phyloP scores from a whole-genome alignment of 1,140 invertebrate species.

The Platyscapa corneri region DNA sequence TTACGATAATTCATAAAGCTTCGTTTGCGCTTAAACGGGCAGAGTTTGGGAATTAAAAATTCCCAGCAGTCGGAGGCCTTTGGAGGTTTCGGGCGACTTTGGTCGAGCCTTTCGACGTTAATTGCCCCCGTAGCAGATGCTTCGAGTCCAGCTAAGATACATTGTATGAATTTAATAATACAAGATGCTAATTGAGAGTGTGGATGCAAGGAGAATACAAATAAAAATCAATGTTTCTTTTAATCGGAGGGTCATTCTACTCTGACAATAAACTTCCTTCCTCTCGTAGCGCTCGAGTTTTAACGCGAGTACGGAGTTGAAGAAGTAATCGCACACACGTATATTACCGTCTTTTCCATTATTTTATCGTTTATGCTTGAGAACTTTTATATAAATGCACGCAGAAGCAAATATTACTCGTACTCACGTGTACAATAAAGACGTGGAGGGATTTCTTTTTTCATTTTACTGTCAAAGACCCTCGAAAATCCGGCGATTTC shows the following conservation, averaged over 20 bases:
- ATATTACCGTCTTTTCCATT: constrained; percentile 26
- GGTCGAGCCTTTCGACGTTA: no score
- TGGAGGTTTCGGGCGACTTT: no score
- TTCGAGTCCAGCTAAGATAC: not conserved
- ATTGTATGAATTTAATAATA: not conserved
- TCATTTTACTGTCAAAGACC: constrained; percentile 47
- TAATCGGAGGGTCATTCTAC: not conserved
- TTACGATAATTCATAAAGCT: not conserved
- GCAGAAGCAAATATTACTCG: constrained; percentile 29
- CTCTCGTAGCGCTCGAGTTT: not conserved
- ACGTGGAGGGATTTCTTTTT: constrained; percentile 38
- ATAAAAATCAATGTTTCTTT: not conserved
- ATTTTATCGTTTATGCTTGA: constrained; percentile 44
- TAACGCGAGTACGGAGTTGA: not conserved
- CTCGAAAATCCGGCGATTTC: constrained; percentile 51
- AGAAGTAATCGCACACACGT: not conserved
- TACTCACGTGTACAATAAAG: constrained; percentile 24
- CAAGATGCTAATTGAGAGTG: not conserved
- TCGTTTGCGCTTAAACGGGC: not conserved
- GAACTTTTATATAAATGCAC: constrained; percentile 35
- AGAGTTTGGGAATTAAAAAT: no score
- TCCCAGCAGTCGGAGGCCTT: no score
- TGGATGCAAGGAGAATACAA: not conserved
- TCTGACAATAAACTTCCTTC: constrained; percentile 41
- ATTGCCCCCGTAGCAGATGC: not conserved